Conservation (phyloP, 35 echinoderm and acorn worm species). For the Acanthaster planci region DNA sequence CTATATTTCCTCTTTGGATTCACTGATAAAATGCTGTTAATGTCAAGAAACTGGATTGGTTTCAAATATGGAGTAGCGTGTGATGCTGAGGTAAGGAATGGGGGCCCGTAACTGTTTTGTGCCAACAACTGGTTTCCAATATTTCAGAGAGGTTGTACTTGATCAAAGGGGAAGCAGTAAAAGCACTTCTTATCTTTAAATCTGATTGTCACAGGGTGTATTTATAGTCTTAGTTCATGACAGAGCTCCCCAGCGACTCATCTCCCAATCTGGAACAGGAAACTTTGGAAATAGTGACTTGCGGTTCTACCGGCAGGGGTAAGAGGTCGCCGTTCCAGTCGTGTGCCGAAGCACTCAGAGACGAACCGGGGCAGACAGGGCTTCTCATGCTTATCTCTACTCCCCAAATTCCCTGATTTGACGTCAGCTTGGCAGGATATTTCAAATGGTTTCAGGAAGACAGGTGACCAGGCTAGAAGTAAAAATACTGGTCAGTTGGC, state of each 20-base stretch:
- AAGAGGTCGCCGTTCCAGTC: not conserved
- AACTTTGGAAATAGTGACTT: slow-evolving; percentile 11
- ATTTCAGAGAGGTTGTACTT: too few relatives aligned
- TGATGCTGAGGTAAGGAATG: too few relatives aligned
- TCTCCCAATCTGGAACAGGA: not conserved
- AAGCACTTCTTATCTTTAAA: too few relatives aligned
- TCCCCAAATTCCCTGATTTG: not conserved
- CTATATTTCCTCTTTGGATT: too few relatives aligned
- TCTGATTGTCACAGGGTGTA: not conserved
- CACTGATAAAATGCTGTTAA: too few relatives aligned
- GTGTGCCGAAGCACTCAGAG: not conserved
- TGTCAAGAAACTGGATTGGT: too few relatives aligned
- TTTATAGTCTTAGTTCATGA: not conserved
- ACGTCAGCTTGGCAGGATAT: slow-evolving; percentile 19
- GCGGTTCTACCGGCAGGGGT: not conserved
- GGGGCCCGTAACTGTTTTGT: too few relatives aligned
- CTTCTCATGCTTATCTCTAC: not conserved
- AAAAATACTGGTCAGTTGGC: too few relatives aligned
- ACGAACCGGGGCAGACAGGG: not conserved
- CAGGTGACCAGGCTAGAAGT: not conserved
- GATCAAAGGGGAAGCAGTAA: too few relatives aligned
- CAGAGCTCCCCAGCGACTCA: slow-evolving; percentile 5
- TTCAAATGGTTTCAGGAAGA: not conserved
- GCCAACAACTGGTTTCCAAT: too few relatives aligned
- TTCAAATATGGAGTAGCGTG: too few relatives aligned